Percentiles rank a stretch among this genome's conserved stretches.
Evolutionary conservation across 2,888 invertebrate genomes (phyloP).

Genomic region (Plebejus anna): DNA sequence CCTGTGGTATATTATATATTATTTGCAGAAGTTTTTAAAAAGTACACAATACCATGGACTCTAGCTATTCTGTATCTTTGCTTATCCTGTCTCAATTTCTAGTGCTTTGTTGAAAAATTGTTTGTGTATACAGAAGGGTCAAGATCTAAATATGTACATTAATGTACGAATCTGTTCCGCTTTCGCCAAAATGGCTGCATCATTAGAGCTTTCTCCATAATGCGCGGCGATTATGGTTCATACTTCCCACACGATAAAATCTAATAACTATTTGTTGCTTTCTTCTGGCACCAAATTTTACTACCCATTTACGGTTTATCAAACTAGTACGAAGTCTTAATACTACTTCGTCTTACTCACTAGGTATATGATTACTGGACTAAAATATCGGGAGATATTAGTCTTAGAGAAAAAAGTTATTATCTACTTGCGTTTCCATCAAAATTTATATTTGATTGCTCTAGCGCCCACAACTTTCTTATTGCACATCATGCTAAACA

Average conservation of each 20-base stretch:
- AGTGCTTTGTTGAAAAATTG: neutral
- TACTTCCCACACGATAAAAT: neutral
- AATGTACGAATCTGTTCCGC: slow-evolving; percentile 1
- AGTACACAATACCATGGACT: neutral
- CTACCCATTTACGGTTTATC: neutral
- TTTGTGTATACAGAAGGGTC: neutral
- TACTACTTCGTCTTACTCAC: too few species aligned
- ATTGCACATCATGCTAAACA: neutral
- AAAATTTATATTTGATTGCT: too few species aligned
- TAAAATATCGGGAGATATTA: neutral
- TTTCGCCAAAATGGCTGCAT: slow-evolving; percentile 1
- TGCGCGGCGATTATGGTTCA: neutral
- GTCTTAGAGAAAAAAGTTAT: neutral
- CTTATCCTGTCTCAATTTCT: neutral
- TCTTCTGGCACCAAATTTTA: neutral
- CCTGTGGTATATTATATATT: neutral
- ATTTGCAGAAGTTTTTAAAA: neutral
- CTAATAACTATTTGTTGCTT: slow-evolving; percentile 5
- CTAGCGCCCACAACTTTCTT: neutral
- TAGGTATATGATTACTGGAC: too few species aligned
- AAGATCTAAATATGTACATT: neutral
- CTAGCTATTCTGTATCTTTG: neutral
- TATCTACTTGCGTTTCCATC: slow-evolving; percentile 5
- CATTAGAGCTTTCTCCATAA: slow-evolving; percentile 18
- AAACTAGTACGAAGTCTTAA: neutral